A percentile compares a stretch with the other conserved stretches of the same genome.
Conservation (phyloP, 2,888 invertebrate species). For the Tetranychus truncatus region DNA sequence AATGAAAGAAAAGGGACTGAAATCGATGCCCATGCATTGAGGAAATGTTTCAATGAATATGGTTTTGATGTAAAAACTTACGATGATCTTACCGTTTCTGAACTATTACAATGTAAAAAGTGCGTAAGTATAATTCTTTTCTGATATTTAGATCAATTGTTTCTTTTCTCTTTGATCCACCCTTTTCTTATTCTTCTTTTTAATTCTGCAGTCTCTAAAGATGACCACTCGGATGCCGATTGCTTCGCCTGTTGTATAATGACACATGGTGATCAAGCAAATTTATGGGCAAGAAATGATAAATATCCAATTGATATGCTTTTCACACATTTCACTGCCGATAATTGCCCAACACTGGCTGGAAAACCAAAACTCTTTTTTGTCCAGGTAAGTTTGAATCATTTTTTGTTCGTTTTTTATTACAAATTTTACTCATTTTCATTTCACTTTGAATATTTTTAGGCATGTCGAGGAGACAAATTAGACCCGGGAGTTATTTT, state of each 20-base stretch:
- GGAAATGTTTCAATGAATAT: constrained; percentile 14
- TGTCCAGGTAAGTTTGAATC: constrained; percentile 36
- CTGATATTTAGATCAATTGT: no score
- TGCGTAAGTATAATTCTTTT: no score
- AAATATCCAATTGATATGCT: constrained; percentile 62
- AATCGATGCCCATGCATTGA: constrained; percentile 16
- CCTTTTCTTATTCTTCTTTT: no score
- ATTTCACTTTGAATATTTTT: neutral
- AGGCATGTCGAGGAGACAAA: constrained; percentile 77
- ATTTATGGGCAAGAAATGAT: constrained; percentile 66
- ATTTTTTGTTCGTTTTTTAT: neutral
- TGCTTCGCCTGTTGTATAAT: constrained; percentile 65
- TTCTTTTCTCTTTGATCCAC: no score
- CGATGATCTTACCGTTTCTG: neutral
- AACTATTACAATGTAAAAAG: constrained; percentile 24
- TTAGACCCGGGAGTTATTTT: constrained; percentile 53
- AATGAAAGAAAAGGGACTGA: constrained; percentile 18
- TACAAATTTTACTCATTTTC: neutral
- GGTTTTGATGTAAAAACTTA: neutral
- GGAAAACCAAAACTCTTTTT: constrained; percentile 64
- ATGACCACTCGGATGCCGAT: constrained; percentile 60
- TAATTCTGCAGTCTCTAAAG: constrained; percentile 27
- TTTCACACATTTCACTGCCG: constrained; percentile 42
- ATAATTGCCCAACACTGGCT: constrained; percentile 60
- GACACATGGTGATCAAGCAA: constrained; percentile 72